A percentile compares a stretch with the other conserved stretches of the same genome.
Evolutionary conservation across 1,140 invertebrate genomes (phyloP).

Genomic region (Tetranychus cinnabarinus): DNA sequence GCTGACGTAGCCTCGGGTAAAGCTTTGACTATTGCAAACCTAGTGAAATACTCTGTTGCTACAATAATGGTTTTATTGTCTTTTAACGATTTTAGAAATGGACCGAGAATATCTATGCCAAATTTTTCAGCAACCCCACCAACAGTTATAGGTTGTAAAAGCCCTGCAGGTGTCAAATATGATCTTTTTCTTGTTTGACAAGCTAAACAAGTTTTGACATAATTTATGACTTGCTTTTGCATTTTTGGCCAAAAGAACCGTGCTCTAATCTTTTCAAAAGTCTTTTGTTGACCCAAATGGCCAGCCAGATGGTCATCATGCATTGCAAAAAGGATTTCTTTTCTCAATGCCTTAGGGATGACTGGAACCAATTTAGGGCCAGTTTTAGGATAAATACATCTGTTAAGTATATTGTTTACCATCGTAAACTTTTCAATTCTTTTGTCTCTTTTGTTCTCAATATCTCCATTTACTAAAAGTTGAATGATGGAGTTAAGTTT

Average conservation of each 20-base stretch:
- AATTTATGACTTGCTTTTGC: background rate
- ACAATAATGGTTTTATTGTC: slow-evolving; percentile 16
- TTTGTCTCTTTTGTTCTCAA: no score
- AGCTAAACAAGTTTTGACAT: slow-evolving; percentile 10
- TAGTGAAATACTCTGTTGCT: slow-evolving; percentile 16
- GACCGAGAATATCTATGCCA: slow-evolving; percentile 18
- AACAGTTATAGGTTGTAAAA: slow-evolving; percentile 5
- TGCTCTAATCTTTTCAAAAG: background rate
- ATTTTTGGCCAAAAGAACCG: background rate
- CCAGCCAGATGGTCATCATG: slow-evolving; percentile 2
- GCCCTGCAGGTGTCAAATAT: background rate
- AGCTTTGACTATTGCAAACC: slow-evolving; percentile 15
- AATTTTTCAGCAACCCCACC: slow-evolving; percentile 14
- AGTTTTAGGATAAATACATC: background rate
- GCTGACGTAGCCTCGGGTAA: slow-evolving; percentile 12
- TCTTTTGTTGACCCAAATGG: slow-evolving; percentile 2
- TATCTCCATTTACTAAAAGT: no score
- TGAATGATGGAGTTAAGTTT: no score
- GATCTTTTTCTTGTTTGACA: slow-evolving; percentile 12
- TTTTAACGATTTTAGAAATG: slow-evolving; percentile 11
- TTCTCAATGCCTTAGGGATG: background rate
- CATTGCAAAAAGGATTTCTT: background rate
- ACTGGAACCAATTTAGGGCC: background rate
- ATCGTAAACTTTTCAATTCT: background rate
- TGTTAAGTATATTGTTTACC: background rate